phyloP scores from a whole-genome alignment of 1,140 invertebrate species.

The Heliconius hermathena region DNA sequence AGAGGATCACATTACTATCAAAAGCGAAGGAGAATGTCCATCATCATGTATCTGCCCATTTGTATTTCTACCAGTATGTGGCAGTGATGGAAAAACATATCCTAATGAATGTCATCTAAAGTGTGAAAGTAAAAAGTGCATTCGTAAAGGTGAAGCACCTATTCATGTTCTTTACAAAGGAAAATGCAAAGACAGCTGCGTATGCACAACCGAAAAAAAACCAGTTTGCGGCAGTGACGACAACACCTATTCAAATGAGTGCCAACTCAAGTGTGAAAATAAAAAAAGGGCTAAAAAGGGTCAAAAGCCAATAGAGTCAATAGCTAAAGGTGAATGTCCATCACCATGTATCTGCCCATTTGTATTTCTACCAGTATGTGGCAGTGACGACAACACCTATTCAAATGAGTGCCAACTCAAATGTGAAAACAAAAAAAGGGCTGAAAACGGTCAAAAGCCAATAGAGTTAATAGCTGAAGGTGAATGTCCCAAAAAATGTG shows the following conservation, averaged over 20 bases:
- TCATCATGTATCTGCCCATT: constrained; percentile 55
- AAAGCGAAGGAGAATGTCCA: constrained; percentile 84
- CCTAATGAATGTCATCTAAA: constrained; percentile 55
- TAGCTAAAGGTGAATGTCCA: constrained; percentile 83
- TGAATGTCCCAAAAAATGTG: constrained; percentile 34
- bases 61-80: constrained; percentile 57
- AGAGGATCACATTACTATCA: background rate
- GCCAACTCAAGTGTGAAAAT: constrained; percentile 42
- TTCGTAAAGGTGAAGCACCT: constrained; percentile 15
- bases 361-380: constrained; percentile 57
- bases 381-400: constrained; percentile 45
- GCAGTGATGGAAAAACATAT: constrained; percentile 55
- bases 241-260: constrained; percentile 43
- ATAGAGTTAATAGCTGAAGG: constrained; percentile 24
- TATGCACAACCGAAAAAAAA: constrained; percentile 22
- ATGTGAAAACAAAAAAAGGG: constrained; percentile 40
- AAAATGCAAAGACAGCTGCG: constrained; percentile 29
- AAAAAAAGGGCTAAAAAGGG: constrained; percentile 10
- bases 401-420: constrained; percentile 41
- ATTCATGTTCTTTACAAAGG: constrained; percentile 34
- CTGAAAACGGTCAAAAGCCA: constrained; percentile 77
- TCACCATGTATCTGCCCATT: constrained; percentile 54
- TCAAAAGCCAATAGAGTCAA: no score
- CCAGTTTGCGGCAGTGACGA: constrained; percentile 46
- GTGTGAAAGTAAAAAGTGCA: constrained; percentile 47